Conservation (phyloP, 2,888 invertebrate species). For the Macropis europaea region DNA sequence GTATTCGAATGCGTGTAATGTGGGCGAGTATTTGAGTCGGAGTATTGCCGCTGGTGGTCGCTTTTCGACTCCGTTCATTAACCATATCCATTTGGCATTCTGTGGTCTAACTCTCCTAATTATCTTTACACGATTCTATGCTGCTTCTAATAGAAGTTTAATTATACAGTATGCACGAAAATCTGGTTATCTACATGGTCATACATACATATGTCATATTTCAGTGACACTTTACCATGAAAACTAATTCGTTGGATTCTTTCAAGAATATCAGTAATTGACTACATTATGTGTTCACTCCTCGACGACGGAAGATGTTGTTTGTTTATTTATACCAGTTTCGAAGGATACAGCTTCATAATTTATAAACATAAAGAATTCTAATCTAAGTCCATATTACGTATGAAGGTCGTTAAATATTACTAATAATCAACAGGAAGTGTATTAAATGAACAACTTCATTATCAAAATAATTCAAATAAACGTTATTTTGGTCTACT, state of each 20-base stretch:
- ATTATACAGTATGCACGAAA: background rate
- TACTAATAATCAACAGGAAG: no score
- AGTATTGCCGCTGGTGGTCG: slow-evolving; percentile 1
- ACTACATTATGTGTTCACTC: no score
- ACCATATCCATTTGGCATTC: slow-evolving; percentile 20
- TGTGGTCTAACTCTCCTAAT: slow-evolving; percentile 33
- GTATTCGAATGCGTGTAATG: background rate
- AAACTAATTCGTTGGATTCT: background rate
- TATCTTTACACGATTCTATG: slow-evolving; percentile 27
- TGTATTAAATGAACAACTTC: no score
- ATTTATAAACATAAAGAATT: no score
- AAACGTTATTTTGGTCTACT: no score
- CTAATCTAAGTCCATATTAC: no score
- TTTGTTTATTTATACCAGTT: no score
- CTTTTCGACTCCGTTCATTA: slow-evolving; percentile 37
- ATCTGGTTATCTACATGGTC: slow-evolving; percentile 2
- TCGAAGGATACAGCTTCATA: no score
- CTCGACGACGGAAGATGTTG: no score
- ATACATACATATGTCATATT: no score
- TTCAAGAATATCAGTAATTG: background rate
- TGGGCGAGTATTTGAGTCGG: background rate
- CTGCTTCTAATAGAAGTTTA: slow-evolving; percentile 2
- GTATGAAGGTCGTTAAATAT: no score
- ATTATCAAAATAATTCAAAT: no score
- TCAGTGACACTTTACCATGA: background rate